Conservation (phyloP, 1,140 invertebrate species). For the Caenorhabditis briggsae region DNA sequence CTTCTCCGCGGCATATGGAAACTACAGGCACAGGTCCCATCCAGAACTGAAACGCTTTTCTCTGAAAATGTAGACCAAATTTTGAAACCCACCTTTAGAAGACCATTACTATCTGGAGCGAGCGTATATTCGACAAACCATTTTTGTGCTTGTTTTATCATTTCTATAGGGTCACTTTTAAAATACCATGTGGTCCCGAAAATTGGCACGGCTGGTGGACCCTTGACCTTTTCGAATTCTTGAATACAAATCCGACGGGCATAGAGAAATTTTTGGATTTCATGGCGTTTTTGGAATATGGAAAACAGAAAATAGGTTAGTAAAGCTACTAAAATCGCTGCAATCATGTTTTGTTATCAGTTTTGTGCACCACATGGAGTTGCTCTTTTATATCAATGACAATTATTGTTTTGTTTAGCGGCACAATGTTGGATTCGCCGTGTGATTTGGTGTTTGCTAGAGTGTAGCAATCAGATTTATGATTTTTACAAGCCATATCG, state of each 20-base stretch:
- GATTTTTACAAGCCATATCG: too few species aligned
- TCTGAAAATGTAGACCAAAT: neutral
- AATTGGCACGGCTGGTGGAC: neutral
- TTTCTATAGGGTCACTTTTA: conserved; percentile 13
- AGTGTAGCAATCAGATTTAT: conserved; percentile 7
- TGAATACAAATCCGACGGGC: neutral
- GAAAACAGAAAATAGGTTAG: neutral
- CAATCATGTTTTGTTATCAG: conserved; percentile 18
- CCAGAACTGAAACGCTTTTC: neutral
- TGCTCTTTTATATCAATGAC: neutral
- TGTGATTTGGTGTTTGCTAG: neutral
- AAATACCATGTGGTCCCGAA: neutral
- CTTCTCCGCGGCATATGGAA: neutral
- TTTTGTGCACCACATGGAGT: neutral
- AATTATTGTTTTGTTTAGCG: neutral
- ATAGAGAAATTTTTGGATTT: neutral
- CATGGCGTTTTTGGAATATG: neutral
- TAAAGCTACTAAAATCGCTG: neutral
- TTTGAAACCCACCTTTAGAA: neutral
- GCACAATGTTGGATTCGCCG: too few species aligned
- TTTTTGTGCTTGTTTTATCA: neutral
- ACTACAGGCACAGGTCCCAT: conserved; percentile 7
- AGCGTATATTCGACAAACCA: conserved; percentile 9
- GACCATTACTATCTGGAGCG: conserved; percentile 3
- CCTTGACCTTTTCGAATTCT: neutral